Percentiles rank a stretch among this genome's conserved stretches.
Conservation (phyloP, 2,888 invertebrate genomes). For the Machimus rusticus region DNA sequence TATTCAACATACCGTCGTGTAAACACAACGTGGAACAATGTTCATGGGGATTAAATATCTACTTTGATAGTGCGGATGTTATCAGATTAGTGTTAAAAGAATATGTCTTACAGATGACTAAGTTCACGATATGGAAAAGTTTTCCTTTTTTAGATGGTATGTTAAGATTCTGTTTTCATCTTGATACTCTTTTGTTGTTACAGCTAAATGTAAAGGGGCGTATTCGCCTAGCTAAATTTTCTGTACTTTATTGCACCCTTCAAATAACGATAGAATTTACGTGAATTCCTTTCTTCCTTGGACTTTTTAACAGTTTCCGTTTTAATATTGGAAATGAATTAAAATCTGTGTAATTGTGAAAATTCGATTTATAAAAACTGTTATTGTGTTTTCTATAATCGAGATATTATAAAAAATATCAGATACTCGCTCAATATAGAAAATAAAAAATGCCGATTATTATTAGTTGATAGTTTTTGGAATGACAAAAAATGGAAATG, state of each 20-base stretch:
- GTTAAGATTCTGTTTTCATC: slow-evolving; percentile 3
- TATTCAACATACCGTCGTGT: slow-evolving; percentile 19
- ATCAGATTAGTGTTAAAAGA: slow-evolving; percentile 32
- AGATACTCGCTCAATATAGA: too few species aligned
- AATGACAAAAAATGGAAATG: too few species aligned
- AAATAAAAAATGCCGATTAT: too few species aligned
- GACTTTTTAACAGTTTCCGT: neutral
- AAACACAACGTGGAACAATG: slow-evolving; percentile 28
- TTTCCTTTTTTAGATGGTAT: neutral
- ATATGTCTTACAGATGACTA: neutral
- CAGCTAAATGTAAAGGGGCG: neutral
- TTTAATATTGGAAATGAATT: neutral
- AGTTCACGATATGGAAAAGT: neutral
- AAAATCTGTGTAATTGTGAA: too few species aligned
- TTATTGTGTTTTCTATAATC: too few species aligned
- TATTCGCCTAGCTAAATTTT: neutral
- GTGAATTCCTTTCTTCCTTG: neutral
- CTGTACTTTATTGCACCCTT: neutral
- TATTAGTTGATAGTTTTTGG: too few species aligned
- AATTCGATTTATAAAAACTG: too few species aligned
- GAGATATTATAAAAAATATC: too few species aligned
- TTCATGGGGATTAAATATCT: neutral
- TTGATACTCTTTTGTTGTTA: neutral
- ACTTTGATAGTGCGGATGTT: slow-evolving; percentile 14
- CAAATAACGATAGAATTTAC: neutral